Evolutionary conservation across 2,888 invertebrate species (phyloP).

Genomic region (Orchesellides sinensis): DNA sequence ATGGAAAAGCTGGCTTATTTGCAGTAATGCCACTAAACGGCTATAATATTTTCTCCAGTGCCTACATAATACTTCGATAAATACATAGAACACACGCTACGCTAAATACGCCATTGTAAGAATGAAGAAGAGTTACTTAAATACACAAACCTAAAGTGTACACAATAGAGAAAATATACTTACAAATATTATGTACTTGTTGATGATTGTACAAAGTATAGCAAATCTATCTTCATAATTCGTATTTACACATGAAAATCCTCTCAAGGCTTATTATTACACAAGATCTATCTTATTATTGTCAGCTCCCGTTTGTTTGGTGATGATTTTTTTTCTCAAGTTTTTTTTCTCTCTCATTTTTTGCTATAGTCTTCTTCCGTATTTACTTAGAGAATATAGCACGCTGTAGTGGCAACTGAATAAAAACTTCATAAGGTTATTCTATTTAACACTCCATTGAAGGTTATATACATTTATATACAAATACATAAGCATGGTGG

Average conservation of each 20-base stretch:
- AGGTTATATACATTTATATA: too few relatives aligned
- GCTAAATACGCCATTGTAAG: not conserved
- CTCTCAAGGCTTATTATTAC: conserved; percentile 66
- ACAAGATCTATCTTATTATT: conserved; percentile 66
- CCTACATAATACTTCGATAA: not conserved
- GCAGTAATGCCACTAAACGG: conserved; percentile 56
- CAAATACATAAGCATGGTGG: too few relatives aligned
- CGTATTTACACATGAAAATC: conserved; percentile 66
- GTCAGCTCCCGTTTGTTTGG: conserved; percentile 63
- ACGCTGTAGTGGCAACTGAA: too few relatives aligned
- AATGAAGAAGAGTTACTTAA: conserved; percentile 17
- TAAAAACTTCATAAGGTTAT: too few relatives aligned
- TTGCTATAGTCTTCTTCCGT: not conserved
- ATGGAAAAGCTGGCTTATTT: conserved; percentile 59
- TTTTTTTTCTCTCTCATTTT: conserved; percentile 6
- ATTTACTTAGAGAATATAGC: too few relatives aligned
- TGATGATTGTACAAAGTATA: conserved; percentile 32
- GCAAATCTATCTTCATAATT: conserved; percentile 66
- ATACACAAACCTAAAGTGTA: conserved; percentile 19
- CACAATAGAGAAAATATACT: conserved; percentile 5
- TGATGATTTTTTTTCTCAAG: conserved; percentile 8
- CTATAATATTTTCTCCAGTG: conserved; percentile 57
- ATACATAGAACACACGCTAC: not conserved
- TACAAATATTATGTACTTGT: conserved; percentile 54
- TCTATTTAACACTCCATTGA: too few relatives aligned